Conservation (phyloP, 2,888 invertebrate genomes). For the Melinopterus prodromus region DNA sequence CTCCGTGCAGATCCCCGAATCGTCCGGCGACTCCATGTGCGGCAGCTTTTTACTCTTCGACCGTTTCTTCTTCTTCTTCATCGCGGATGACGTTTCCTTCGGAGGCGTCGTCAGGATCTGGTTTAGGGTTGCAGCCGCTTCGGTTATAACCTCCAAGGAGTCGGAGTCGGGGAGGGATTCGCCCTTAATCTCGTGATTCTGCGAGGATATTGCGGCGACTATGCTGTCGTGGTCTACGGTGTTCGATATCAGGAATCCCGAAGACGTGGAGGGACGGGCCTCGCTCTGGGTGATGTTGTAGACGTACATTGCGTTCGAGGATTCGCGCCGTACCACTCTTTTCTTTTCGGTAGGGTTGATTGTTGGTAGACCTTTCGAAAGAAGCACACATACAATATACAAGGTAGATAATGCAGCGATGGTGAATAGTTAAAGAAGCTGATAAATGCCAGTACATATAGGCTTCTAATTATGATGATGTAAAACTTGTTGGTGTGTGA, state of each 20-base stretch:
- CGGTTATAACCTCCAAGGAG: conserved; percentile 67
- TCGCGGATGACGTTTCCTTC: conserved; percentile 61
- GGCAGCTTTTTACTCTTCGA: conserved; percentile 52
- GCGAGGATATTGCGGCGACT: conserved; percentile 64
- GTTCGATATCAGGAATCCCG: conserved; percentile 71
- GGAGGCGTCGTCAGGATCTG: conserved; percentile 61
- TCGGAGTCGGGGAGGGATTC: conserved; percentile 63
- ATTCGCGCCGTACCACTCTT: conserved; percentile 20
- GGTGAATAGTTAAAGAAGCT: too few species aligned
- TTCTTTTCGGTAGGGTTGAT: not conserved
- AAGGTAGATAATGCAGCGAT: too few species aligned
- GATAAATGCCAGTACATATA: too few species aligned
- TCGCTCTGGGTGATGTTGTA: not conserved
- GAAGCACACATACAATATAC: too few species aligned
- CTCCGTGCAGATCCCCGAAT: conserved; percentile 78
- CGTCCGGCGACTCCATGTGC: conserved; percentile 61
- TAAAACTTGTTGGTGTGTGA: too few species aligned
- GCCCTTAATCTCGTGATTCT: conserved; percentile 51
- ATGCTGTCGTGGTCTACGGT: conserved; percentile 68
- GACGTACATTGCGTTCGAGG: conserved; percentile 49
- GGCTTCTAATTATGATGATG: too few species aligned
- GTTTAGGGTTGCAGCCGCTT: conserved; percentile 70
- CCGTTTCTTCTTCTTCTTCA: conserved; percentile 34
- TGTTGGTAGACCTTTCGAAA: not conserved
- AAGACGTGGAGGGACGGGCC: conserved; percentile 67